Conservation (phyloP, 1,140 invertebrate species). For the Heliconius melpomene region DNA sequence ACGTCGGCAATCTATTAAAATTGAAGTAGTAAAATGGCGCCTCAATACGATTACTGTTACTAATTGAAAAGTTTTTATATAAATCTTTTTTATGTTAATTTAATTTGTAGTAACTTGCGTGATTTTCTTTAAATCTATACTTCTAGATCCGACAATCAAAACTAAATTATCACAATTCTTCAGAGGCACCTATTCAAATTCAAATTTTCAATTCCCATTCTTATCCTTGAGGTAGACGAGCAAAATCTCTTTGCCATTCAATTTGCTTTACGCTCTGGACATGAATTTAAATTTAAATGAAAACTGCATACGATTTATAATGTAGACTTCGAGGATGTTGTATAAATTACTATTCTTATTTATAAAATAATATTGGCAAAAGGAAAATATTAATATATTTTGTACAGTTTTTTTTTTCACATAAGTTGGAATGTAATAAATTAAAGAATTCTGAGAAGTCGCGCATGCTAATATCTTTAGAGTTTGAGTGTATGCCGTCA, state of each 20-base stretch:
- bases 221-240: conserved; percentile 32
- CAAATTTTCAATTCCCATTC: conserved; percentile 31
- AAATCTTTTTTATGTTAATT: not conserved
- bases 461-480: conserved; percentile 34
- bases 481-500: conserved; percentile 37
- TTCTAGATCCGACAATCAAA: conserved; percentile 14
- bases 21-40: conserved; percentile 12
- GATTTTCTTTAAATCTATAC: not conserved
- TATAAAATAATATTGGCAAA: not conserved
- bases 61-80: not conserved
- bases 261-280: conserved; percentile 26
- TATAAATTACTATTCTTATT: not conserved
- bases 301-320: conserved; percentile 31
- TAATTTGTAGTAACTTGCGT: not conserved
- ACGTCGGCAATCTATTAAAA: conserved; percentile 17
- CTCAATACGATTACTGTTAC: not conserved
- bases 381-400: not conserved
- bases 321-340: conserved; percentile 9
- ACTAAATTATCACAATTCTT: conserved; percentile 26
- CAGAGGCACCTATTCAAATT: conserved; percentile 30
- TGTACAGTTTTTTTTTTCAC: not conserved
- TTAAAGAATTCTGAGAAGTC: conserved; percentile 38
- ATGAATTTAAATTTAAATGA: conserved; percentile 31
- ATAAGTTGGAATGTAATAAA: conserved; percentile 38
- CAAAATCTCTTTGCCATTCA: conserved; percentile 28